These are phyloP conservation scores for Lucilia cuprina DNA, from an alignment of 1,140 invertebrate genomes.

Conservation along the genomic window DNA sequence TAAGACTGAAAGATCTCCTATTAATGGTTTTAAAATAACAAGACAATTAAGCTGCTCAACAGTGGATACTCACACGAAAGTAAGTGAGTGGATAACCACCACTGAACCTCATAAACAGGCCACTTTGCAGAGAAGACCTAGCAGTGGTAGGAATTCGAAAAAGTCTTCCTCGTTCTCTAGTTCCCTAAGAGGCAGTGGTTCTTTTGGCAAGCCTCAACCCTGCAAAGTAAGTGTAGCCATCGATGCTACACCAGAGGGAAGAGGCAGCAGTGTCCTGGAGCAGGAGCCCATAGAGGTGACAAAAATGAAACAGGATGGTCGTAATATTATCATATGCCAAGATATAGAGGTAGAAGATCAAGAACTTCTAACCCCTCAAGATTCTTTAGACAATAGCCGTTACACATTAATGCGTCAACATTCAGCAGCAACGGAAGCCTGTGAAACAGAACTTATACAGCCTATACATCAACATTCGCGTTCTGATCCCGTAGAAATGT, in stretches of 20 bases:
- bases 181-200: constrained; percentile 60
- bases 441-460: constrained; percentile 41
- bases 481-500: constrained; percentile 72
- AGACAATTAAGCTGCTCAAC: constrained; percentile 79
- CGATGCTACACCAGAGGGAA: constrained; percentile 75
- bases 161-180: constrained; percentile 49
- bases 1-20: constrained; percentile 59
- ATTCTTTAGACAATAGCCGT: constrained; percentile 49
- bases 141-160: constrained; percentile 26
- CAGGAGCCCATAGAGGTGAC: constrained; percentile 76
- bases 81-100: constrained; percentile 77
- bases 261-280: constrained; percentile 74
- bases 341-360: constrained; percentile 58
- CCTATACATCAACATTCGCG: constrained; percentile 73
- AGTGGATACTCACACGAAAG: constrained; percentile 83
- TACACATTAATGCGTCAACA: constrained; percentile 52
- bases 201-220: constrained; percentile 63
- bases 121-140: neutral
- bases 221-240: constrained; percentile 77
- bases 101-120: neutral
- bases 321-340: constrained; percentile 57
- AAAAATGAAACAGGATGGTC: constrained; percentile 44
- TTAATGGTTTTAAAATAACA: constrained; percentile 69
- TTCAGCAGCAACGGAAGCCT: constrained; percentile 51
- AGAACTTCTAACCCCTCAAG: constrained; percentile 50